Percentiles rank a stretch among this genome's conserved stretches.
Evolutionary conservation across 2,888 invertebrate species (phyloP).

Genomic region (Lathronympha strigana): DNA sequence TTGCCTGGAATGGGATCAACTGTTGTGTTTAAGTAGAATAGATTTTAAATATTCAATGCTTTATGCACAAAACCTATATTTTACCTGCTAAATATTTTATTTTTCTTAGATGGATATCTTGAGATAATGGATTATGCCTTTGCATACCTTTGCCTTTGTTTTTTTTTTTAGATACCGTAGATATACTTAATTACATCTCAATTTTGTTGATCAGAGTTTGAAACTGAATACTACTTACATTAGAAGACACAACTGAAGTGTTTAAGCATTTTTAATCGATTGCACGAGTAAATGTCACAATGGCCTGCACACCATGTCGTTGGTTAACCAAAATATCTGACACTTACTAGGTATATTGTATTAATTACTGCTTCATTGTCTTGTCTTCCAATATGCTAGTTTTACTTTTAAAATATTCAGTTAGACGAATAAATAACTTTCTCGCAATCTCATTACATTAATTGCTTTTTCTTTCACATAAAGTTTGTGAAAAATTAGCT

Average conservation of each 20-base stretch:
- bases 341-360: constrained; percentile 9
- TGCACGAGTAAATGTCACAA: not conserved
- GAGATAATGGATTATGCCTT: not conserved
- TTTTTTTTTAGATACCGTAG: too few species aligned
- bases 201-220: not conserved
- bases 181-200: not conserved
- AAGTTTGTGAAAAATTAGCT: constrained; percentile 19
- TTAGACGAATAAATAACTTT: constrained; percentile 32
- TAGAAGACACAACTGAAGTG: not conserved
- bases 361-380: constrained; percentile 41
- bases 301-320: not conserved
- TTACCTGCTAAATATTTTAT: constrained; percentile 19
- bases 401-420: constrained; percentile 27
- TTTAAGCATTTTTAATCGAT: not conserved
- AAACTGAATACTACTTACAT: not conserved
- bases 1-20: constrained; percentile 82
- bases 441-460: constrained; percentile 27
- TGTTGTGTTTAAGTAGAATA: constrained; percentile 76
- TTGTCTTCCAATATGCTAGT: constrained; percentile 47
- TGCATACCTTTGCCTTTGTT: too few species aligned
- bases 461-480: constrained; percentile 17
- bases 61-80: constrained; percentile 48
- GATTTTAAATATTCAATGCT: constrained; percentile 50
- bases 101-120: constrained; percentile 16
- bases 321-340: not conserved